A percentile compares a stretch with the other conserved stretches of the same genome.
Conservation (phyloP, 1,140 invertebrate genomes). For the Cardiocondyla obscurior region DNA sequence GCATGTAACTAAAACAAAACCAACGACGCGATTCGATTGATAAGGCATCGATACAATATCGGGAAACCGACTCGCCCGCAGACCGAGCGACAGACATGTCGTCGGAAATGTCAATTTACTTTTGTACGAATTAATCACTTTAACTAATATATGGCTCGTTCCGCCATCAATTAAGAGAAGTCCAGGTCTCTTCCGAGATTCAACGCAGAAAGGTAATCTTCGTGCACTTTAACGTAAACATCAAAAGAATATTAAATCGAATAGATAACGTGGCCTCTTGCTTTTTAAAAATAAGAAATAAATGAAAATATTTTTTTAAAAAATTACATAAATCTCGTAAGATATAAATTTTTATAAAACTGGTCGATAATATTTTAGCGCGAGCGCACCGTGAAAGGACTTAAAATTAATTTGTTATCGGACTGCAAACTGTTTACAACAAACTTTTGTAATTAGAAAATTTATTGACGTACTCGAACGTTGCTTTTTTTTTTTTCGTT, state of each 20-base stretch:
- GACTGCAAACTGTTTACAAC: background rate
- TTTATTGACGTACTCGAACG: no score
- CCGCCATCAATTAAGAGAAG: background rate
- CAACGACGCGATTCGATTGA: constrained; percentile 40
- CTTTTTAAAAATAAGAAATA: no score
- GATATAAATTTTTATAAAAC: background rate
- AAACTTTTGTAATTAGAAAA: background rate
- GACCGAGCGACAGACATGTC: background rate
- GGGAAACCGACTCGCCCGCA: background rate
- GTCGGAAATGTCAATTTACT: background rate
- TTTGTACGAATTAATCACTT: constrained; percentile 9
- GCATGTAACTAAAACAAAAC: constrained; percentile 50
- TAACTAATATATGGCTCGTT: constrained; percentile 23
- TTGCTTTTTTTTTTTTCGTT: no score
- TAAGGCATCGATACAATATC: constrained; percentile 40
- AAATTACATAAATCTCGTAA: no score
- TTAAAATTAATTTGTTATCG: background rate
- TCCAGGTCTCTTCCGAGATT: background rate
- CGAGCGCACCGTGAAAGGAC: background rate
- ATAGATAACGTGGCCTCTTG: background rate
- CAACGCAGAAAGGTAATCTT: background rate
- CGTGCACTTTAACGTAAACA: background rate
- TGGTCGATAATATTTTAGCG: background rate
- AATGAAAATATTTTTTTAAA: no score
- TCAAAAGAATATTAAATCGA: background rate